Evolutionary conservation across 2,888 invertebrate species (phyloP), one percentile per base, ranked within the genome.

Genomic region (Apomyelois bistriatella): DNA sequence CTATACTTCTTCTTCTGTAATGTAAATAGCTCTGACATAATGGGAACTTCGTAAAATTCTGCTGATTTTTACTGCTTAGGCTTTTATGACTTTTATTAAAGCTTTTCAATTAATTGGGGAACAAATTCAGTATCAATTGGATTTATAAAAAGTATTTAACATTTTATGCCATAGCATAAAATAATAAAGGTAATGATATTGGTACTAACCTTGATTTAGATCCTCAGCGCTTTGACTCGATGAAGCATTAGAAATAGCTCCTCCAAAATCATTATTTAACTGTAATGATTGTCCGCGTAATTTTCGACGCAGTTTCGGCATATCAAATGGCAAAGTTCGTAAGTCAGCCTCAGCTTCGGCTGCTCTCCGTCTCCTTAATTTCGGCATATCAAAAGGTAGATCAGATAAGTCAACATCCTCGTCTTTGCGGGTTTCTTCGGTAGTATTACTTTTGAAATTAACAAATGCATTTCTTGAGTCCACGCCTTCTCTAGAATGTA

Each of bases 371-470:
- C 96, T 91, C 54, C 96, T 91, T 61, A 97, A 82, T 79, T 97
- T 97, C 48, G 97, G 97, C 96, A 97, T 97, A 69, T 97, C 96
- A 69, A 97, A 97, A 1, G 97, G 97, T 62, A 97, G 91, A 85
- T 96, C 96, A 28, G 94, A 92, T 59, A 95, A 85, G 69, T 95
- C 94, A 52, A 93, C 93, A 35, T 92, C 92, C 53, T 92, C 86
- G n/a, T 89, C 88, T 59, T 89, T 87, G 41, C 77, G 81, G 61
- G 85, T 86, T 52, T 86, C 85, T 61, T 87, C 89, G 49, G 91
- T 90, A 55, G 92, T 92, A 58, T 92, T 85, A 58, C 91, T 91
- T 58, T 93, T 92, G 64, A 93, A 92, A 57, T 92, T 92, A 58
- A 92, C 86, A 82, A 94, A 79, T 64, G 93, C 88, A 73, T 91